Evolutionary conservation across 2,888 invertebrate genomes (phyloP).

Genomic region (Xestia xanthographa): DNA sequence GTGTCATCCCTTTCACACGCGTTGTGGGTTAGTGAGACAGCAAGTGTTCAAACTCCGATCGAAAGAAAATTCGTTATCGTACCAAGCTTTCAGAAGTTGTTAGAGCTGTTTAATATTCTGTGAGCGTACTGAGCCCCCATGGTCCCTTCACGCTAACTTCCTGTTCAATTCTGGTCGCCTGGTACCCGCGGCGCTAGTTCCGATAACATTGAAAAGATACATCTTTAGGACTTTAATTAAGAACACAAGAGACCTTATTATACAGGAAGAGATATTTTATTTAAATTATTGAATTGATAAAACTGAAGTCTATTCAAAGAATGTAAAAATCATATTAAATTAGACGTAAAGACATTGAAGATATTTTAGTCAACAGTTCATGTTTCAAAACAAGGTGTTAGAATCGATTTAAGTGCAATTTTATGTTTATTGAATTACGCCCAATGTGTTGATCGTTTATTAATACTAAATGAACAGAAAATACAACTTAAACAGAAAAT

Average conservation of each 20-base stretch:
- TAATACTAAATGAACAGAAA: slow-evolving; percentile 7
- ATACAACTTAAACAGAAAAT: slow-evolving; percentile 5
- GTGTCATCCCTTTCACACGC: slow-evolving; percentile 46
- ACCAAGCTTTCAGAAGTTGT: slow-evolving; percentile 71
- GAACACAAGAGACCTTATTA: slow-evolving; percentile 11
- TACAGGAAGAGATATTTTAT: slow-evolving; percentile 24
- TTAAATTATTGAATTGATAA: slow-evolving; percentile 17
- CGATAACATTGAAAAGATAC: slow-evolving; percentile 61
- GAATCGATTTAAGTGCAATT: slow-evolving; percentile 18
- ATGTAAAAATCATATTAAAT: slow-evolving; percentile 6
- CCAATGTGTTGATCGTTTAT: slow-evolving; percentile 21
- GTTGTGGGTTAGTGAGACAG: slow-evolving; percentile 45
- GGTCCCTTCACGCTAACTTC: slow-evolving; percentile 74
- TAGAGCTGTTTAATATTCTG: slow-evolving; percentile 83
- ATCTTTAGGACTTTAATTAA: slow-evolving; percentile 32
- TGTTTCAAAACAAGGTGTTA: slow-evolving; percentile 39
- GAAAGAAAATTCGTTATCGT: slow-evolving; percentile 67
- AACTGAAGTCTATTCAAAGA: slow-evolving; percentile 21
- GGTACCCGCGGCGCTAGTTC: slow-evolving; percentile 60
- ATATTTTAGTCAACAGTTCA: slow-evolving; percentile 16
- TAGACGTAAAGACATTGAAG: slow-evolving; percentile 8
- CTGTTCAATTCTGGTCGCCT: slow-evolving; percentile 69
- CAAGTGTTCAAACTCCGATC: slow-evolving; percentile 41
- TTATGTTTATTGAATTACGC: slow-evolving; percentile 31
- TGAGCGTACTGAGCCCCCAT: slow-evolving; percentile 71